Conservation (phyloP, 1,140 invertebrate genomes). For the Bombus superbus region DNA sequence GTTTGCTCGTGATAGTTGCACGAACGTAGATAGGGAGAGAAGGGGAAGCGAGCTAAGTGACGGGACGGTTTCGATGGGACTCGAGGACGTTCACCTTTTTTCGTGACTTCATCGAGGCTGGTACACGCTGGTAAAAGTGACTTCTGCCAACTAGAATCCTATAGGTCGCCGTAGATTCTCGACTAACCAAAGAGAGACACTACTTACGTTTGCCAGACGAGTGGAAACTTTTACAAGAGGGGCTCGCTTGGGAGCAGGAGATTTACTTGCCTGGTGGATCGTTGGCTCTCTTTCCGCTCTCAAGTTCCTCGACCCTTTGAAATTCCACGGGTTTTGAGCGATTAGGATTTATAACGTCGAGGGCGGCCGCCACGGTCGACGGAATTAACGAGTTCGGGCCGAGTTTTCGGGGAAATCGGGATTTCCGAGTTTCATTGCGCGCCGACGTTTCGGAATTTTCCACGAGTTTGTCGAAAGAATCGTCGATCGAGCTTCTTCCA, state of each 20-base stretch:
- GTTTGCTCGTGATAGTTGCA: neutral
- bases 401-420: too few relatives aligned
- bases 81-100: conserved; percentile 82
- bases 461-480: too few relatives aligned
- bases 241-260: neutral
- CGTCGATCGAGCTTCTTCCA: too few relatives aligned
- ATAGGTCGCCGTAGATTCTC: conserved; percentile 15
- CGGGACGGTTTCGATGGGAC: conserved; percentile 75
- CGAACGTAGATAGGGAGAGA: neutral
- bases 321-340: too few relatives aligned
- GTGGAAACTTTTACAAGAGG: conserved; percentile 5
- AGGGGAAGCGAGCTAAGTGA: conserved; percentile 62
- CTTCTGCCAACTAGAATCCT: conserved; percentile 56
- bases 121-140: conserved; percentile 64
- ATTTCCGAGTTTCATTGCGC: too few relatives aligned
- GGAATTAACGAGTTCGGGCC: too few relatives aligned
- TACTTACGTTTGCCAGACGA: neutral
- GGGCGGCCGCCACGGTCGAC: too few relatives aligned
- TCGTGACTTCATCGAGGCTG: conserved; percentile 76
- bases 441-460: too few relatives aligned
- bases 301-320: too few relatives aligned
- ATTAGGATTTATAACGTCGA: too few relatives aligned
- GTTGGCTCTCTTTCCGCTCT: too few relatives aligned
- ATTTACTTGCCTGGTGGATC: neutral
- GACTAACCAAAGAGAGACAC: too few relatives aligned